Percentiles rank a stretch among this genome's conserved stretches.
Conservation (phyloP, 2,113 vertebrate genomes). For the Notechis scutatus region DNA sequence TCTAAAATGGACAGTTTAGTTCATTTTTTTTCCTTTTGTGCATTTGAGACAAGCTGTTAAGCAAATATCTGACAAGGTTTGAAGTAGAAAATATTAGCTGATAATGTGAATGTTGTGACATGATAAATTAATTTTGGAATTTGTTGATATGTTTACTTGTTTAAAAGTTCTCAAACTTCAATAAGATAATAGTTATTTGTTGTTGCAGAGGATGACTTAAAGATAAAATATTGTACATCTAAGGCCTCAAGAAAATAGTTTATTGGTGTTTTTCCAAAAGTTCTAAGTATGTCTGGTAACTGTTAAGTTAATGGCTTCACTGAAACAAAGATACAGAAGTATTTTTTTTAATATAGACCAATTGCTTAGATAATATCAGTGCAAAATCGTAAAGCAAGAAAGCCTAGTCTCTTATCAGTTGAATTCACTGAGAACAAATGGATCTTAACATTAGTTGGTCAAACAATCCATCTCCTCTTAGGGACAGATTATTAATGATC, state of each 20-base stretch:
- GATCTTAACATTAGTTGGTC: neutral
- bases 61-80: neutral
- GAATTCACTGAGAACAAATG: neutral
- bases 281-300: neutral
- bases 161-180: neutral
- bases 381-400: neutral
- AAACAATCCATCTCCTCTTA: neutral
- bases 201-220: neutral
- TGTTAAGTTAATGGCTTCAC: neutral
- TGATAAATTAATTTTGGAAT: neutral
- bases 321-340: neutral
- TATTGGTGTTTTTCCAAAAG: neutral
- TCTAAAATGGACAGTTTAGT: neutral
- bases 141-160: neutral
- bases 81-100: neutral
- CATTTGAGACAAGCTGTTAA: neutral
- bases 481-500: neutral
- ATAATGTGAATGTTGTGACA: neutral
- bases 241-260: neutral
- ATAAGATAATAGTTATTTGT: neutral
- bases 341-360: neutral
- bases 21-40: neutral
- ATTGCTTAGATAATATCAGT: neutral
- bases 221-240: neutral
- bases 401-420: neutral